Percentiles rank a stretch among this genome's conserved stretches.
phyloP scores from a whole-genome alignment of 2,888 invertebrate genomes.

The Spisula solida region DNA sequence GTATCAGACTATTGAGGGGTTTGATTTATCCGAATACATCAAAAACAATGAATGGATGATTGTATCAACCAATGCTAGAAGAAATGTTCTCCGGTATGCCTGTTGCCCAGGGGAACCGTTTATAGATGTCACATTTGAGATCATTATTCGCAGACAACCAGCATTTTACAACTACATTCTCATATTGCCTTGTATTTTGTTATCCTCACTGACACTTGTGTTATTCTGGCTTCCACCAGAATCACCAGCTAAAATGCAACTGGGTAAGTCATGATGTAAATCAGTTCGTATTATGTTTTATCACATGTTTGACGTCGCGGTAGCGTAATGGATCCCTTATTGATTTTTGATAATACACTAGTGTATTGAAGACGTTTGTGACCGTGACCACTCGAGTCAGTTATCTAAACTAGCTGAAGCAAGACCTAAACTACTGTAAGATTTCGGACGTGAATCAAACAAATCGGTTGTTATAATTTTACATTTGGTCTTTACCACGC shows the following conservation, averaged over 20 bases:
- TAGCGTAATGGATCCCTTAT: too few relatives aligned
- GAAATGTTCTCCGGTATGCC: conserved; percentile 84
- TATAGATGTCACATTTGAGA: conserved; percentile 86
- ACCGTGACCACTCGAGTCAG: too few relatives aligned
- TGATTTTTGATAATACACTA: too few relatives aligned
- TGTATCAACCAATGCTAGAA: conserved; percentile 82
- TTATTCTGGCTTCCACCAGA: conserved; percentile 88
- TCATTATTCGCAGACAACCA: conserved; percentile 82
- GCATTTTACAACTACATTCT: conserved; percentile 87
- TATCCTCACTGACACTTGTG: conserved; percentile 87
- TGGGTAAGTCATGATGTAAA: conserved; percentile 82
- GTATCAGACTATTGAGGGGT: conserved; percentile 73
- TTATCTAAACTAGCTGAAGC: too few relatives aligned
- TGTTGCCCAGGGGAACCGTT: conserved; percentile 86
- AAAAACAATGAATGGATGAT: conserved; percentile 87
- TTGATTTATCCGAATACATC: conserved; percentile 86
- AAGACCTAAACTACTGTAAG: too few relatives aligned
- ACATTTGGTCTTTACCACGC: too few relatives aligned
- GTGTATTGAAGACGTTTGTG: too few relatives aligned
- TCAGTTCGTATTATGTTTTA: too few relatives aligned
- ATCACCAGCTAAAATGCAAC: conserved; percentile 88
- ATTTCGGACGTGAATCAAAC: too few relatives aligned
- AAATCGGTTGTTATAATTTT: too few relatives aligned
- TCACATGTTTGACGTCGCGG: too few relatives aligned
- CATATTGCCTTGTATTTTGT: conserved; percentile 87